Base-by-base conservation (phyloP, 2,113 vertebrate species). In the Pipa parva region DNA sequence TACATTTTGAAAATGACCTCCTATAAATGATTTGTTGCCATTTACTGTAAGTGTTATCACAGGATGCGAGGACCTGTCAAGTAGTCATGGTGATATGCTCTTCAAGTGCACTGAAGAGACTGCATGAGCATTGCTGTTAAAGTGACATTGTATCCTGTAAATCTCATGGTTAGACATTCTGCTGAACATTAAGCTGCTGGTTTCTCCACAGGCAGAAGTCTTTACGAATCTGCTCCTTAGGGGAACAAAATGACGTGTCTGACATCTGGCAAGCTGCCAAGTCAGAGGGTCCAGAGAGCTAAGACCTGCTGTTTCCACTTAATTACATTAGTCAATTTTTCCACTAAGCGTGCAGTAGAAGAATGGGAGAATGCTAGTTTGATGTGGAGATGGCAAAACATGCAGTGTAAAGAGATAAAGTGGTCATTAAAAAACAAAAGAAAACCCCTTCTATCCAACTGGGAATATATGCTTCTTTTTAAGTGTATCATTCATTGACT, bases 261-360 rank as follows among this genome's bases (percentile, higher is more conserved):
- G 58, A 61, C 24, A 61, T n/a, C 66, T 70, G 57, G 66, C 58
- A n/a, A 18, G 13, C 18, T 42, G 58, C 58, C 58, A 33, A 54
- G 48, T 26, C 13, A 22, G 3, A 45, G 31, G 55, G 33, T 29
- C 57, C 36, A 17, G 31, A 24, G 49, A 54, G 31, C 66, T 25
- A 39, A 51, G 54, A 64, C 37, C 37, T 25, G 8, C 48, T 56
- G 24, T 64, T 64, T 64, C 36, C 50, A 64, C 50, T 57, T 57
- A 56, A 56, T 65, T 65, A 65, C 45, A 57, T 48, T 65, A 65
- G 63, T 65, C n/a, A 65, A 57, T 57, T 31, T 65, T 65, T 65
- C 63, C 63, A 33, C 33, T 27, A 25, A 26, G 24, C 31, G 33
- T 5, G 13, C 22, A 29, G 42, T 25, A 61, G 45, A 22, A 26